These are phyloP conservation scores for Drosophila putrida DNA, from an alignment of 2,888 invertebrate species.

Conservation along the genomic window DNA sequence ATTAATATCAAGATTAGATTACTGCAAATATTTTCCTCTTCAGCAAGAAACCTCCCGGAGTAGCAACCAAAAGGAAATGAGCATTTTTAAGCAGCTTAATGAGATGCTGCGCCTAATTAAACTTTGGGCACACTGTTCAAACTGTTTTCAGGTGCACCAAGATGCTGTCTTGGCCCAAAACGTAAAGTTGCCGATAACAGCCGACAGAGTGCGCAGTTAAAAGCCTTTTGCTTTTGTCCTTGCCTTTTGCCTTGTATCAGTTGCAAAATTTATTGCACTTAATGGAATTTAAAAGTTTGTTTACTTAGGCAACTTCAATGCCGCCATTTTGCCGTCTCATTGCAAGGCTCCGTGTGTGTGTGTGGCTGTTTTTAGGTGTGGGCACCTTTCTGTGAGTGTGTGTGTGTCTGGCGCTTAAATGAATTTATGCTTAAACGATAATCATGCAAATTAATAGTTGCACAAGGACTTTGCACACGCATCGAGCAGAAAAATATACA, in stretches of 20 bases:
- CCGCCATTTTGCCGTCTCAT: slow-evolving; percentile 23
- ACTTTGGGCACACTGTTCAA: slow-evolving; percentile 40
- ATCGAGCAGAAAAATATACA: slow-evolving; percentile 33
- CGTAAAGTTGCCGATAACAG: slow-evolving; percentile 36
- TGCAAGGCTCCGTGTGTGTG: neutral
- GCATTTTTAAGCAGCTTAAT: slow-evolving; percentile 36
- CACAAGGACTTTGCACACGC: slow-evolving; percentile 43
- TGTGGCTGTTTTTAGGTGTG: slow-evolving; percentile 1
- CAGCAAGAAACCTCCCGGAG: too few species aligned
- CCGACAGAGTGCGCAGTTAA: slow-evolving; percentile 54
- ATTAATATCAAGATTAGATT: too few species aligned
- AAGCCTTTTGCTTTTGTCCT: slow-evolving; percentile 13
- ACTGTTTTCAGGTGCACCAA: slow-evolving; percentile 37
- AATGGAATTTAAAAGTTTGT: slow-evolving; percentile 84
- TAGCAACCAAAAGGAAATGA: slow-evolving; percentile 5
- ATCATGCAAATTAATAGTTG: slow-evolving; percentile 83
- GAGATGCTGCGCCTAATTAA: slow-evolving; percentile 59
- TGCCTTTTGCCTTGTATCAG: slow-evolving; percentile 66
- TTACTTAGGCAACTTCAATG: slow-evolving; percentile 62
- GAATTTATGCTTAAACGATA: slow-evolving; percentile 81
- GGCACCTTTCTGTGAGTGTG: neutral
- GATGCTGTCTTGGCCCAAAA: slow-evolving; percentile 17
- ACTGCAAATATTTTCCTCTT: too few species aligned
- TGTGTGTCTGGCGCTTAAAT: slow-evolving; percentile 57
- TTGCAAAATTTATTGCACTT: slow-evolving; percentile 84